These are phyloP conservation scores for Rafetus swinhoei DNA, from an alignment of 2,113 vertebrate species.

Conservation along the genomic window DNA sequence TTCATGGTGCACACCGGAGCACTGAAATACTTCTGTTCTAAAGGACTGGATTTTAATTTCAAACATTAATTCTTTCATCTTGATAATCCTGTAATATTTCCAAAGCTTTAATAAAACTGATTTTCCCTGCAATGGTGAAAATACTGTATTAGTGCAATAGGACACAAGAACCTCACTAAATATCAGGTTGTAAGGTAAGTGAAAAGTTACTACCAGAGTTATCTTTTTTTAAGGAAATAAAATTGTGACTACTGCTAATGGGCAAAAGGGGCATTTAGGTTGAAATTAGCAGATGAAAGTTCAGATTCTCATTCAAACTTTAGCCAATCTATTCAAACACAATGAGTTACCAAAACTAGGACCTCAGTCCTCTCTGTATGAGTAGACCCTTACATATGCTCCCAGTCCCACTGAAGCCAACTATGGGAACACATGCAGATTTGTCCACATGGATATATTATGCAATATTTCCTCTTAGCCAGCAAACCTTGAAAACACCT, in stretches of 20 bases:
- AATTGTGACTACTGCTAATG: neutral
- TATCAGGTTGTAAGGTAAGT: neutral
- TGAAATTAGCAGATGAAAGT: neutral
- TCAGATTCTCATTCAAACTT: conserved; percentile 15
- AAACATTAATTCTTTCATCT: neutral
- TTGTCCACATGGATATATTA: neutral
- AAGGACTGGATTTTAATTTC: conserved; percentile 10
- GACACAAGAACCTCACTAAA: neutral
- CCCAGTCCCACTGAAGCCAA: neutral
- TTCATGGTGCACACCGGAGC: neutral
- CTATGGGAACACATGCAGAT: neutral
- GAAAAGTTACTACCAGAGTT: neutral
- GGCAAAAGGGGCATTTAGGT: neutral
- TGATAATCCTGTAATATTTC: neutral
- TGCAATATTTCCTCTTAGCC: neutral
- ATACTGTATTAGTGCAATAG: neutral
- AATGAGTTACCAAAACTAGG: neutral
- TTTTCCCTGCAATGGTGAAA: neutral
- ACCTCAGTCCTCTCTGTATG: too few relatives aligned
- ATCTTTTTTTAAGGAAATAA: neutral
- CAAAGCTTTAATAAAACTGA: neutral
- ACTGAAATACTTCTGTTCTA: neutral
- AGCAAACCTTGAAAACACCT: neutral
- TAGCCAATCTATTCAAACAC: neutral
- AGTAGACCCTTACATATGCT: neutral